Conservation (phyloP, 2,888 invertebrate species). For the Cyaniris semiargus region DNA sequence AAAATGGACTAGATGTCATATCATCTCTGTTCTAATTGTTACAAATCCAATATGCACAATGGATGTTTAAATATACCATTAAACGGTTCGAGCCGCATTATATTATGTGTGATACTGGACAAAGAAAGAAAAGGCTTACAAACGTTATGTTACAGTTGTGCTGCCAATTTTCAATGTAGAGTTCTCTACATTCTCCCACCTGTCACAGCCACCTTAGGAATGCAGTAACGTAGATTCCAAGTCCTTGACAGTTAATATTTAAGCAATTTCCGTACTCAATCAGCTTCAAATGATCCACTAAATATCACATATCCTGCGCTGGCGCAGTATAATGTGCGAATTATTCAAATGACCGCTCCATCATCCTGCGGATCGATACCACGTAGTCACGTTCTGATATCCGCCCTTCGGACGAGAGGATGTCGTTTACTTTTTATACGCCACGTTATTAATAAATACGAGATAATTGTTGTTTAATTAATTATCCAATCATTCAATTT, state of each 20-base stretch:
- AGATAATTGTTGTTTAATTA: too few species aligned
- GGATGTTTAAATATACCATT: too few species aligned
- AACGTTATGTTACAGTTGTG: too few species aligned
- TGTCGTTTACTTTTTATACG: slow-evolving; percentile 10
- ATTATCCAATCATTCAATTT: too few species aligned
- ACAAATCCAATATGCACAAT: too few species aligned
- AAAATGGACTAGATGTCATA: neutral
- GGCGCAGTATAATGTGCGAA: slow-evolving; percentile 11
- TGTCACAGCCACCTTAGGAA: neutral
- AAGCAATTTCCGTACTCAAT: slow-evolving; percentile 23
- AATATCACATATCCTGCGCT: slow-evolving; percentile 26
- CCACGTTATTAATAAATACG: neutral
- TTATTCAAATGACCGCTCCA: neutral
- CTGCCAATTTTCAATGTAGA: neutral
- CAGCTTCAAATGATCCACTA: slow-evolving; percentile 13
- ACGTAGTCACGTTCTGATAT: neutral
- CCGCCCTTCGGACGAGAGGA: neutral
- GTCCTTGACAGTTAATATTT: slow-evolving; percentile 24
- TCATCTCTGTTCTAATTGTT: neutral
- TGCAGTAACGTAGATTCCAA: neutral
- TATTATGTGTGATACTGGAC: too few species aligned
- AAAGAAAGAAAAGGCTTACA: too few species aligned
- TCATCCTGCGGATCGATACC: slow-evolving; percentile 1
- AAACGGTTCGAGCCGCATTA: too few species aligned
- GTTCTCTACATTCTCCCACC: neutral